These are phyloP conservation scores for Allacma fusca DNA, from an alignment of 2,888 invertebrate genomes.

Conservation along the genomic window DNA sequence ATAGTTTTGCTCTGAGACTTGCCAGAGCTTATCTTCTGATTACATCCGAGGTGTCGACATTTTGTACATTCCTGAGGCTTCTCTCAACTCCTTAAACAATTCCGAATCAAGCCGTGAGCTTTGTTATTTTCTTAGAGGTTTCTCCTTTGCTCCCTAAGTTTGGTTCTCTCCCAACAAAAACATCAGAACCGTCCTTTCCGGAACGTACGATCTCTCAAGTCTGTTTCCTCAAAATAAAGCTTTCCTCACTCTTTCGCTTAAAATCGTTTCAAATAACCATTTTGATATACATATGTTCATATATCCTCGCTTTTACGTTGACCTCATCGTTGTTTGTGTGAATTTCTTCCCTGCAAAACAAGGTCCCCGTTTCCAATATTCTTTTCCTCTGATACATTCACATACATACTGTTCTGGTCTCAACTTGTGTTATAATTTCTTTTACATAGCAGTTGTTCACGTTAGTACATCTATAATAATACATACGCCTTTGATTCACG, in stretches of 20 bases:
- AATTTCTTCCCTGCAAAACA: too few relatives aligned
- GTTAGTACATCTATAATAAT: too few relatives aligned
- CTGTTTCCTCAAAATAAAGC: conserved; percentile 22
- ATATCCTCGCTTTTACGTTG: too few relatives aligned
- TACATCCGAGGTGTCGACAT: conserved; percentile 52
- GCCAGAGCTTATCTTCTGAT: conserved; percentile 35
- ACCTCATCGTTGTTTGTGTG: too few relatives aligned
- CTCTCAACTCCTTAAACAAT: conserved; percentile 43
- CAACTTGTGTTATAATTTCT: too few relatives aligned
- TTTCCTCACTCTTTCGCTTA: not conserved
- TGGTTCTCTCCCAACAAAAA: conserved; percentile 11
- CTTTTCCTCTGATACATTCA: too few relatives aligned
- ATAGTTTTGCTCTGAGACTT: conserved; percentile 26
- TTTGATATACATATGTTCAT: too few relatives aligned
- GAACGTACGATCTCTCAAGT: not conserved
- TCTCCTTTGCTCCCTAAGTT: conserved; percentile 4
- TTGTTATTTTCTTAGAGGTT: not conserved
- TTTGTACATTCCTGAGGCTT: conserved; percentile 57
- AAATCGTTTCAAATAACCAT: not conserved
- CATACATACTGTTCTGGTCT: too few relatives aligned
- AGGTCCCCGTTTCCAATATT: too few relatives aligned
- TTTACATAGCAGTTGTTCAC: too few relatives aligned
- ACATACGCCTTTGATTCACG: too few relatives aligned
- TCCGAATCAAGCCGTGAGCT: conserved; percentile 26
- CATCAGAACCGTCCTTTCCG: not conserved